These are phyloP conservation scores for Schrankia costaestrigalis DNA, from an alignment of 2,888 invertebrate genomes.

Conservation along the genomic window DNA sequence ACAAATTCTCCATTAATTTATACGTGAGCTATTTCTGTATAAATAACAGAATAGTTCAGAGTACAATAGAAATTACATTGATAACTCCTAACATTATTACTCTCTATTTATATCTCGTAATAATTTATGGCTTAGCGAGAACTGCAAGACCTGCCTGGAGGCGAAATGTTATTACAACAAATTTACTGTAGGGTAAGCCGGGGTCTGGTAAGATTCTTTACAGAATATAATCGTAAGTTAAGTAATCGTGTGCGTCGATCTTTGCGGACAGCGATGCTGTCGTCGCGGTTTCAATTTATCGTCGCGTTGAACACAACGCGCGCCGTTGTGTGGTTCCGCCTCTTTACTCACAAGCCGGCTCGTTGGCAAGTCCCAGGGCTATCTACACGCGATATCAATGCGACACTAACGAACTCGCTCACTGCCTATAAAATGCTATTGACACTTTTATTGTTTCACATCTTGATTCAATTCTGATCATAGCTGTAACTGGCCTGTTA, in stretches of 20 bases:
- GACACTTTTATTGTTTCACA: conserved; percentile 42
- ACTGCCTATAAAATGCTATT: conserved; percentile 47
- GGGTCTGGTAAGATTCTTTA: conserved; percentile 42
- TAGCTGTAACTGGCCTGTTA: neutral
- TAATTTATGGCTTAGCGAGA: conserved; percentile 36
- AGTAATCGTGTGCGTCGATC: conserved; percentile 61
- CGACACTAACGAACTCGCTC: conserved; percentile 58
- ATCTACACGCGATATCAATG: conserved; percentile 58
- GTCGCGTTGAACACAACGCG: conserved; percentile 55
- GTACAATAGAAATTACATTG: conserved; percentile 37
- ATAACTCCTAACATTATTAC: conserved; percentile 37
- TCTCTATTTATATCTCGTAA: conserved; percentile 38
- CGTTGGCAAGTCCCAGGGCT: conserved; percentile 61
- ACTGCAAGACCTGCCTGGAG: conserved; percentile 28
- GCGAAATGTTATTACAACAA: conserved; percentile 37
- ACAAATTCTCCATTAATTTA: no score
- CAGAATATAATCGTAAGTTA: conserved; percentile 53
- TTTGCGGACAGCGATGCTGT: conserved; percentile 56
- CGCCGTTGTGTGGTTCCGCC: conserved; percentile 64
- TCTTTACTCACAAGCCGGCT: conserved; percentile 43
- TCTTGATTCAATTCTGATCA: conserved; percentile 26
- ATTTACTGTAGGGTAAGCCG: conserved; percentile 31
- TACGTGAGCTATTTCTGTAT: no score
- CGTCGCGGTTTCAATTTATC: conserved; percentile 71
- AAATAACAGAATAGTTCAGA: conserved; percentile 18